These are phyloP conservation scores for Altica lythri DNA, from an alignment of 2,888 invertebrate genomes.

Conservation along the genomic window DNA sequence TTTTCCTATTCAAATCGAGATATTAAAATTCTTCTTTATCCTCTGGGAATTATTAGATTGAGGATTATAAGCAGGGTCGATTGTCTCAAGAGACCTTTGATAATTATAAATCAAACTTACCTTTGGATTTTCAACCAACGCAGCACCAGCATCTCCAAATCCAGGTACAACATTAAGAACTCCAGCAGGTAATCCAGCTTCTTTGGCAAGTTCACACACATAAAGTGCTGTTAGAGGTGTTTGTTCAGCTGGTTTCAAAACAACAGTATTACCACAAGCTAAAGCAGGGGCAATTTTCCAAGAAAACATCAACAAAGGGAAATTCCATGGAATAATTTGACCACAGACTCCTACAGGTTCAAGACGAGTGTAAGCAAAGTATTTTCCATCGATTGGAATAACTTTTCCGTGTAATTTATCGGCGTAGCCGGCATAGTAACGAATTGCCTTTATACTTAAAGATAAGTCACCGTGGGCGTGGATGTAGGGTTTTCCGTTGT, in stretches of 20 bases:
- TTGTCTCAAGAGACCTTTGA: too few species aligned
- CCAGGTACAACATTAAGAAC: slow-evolving; percentile 92
- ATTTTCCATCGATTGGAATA: slow-evolving; percentile 79
- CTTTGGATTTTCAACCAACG: slow-evolving; percentile 69
- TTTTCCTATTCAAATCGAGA: too few species aligned
- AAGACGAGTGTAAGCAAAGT: slow-evolving; percentile 82
- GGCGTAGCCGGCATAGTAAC: slow-evolving; percentile 94
- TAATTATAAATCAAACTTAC: too few species aligned
- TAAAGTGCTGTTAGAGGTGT: slow-evolving; percentile 91
- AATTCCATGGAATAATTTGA: slow-evolving; percentile 95
- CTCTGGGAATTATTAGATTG: too few species aligned
- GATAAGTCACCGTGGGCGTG: slow-evolving; percentile 72
- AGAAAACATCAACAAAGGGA: slow-evolving; percentile 89
- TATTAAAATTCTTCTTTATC: too few species aligned
- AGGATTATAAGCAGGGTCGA: too few species aligned
- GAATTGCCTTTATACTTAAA: slow-evolving; percentile 65
- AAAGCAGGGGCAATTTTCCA: slow-evolving; percentile 88
- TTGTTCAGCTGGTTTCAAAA: slow-evolving; percentile 95
- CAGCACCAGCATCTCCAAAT: slow-evolving; percentile 82
- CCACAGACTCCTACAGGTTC: slow-evolving; percentile 96
- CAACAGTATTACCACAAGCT: slow-evolving; percentile 70
- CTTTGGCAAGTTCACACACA: slow-evolving; percentile 80
- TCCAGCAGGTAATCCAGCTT: slow-evolving; percentile 91
- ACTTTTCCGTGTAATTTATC: slow-evolving; percentile 81
- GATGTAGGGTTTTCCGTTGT: slow-evolving; percentile 91